A percentile compares a stretch with the other conserved stretches of the same genome.
These are phyloP conservation scores for Pseudomyrmex dendroicus DNA, from an alignment of 1,140 invertebrate genomes.

Conservation along the genomic window DNA sequence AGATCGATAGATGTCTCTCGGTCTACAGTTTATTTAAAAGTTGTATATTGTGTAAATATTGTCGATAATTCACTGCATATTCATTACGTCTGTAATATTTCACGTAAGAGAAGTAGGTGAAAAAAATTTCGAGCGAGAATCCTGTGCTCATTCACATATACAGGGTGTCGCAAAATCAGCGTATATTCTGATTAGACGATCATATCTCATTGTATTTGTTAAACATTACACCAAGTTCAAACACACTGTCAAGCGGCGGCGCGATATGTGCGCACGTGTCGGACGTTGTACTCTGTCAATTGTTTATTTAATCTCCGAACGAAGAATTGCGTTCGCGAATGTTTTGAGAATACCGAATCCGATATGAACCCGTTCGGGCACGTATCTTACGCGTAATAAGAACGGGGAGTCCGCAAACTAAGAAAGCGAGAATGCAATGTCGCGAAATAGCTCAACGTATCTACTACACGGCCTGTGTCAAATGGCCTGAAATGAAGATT, in stretches of 20 bases:
- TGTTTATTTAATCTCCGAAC: not conserved
- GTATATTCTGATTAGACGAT: not conserved
- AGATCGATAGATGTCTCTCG: too few species aligned
- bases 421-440: constrained; percentile 68
- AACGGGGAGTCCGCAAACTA: constrained; percentile 46
- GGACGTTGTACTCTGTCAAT: constrained; percentile 15
- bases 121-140: not conserved
- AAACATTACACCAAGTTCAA: not conserved
- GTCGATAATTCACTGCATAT: too few species aligned
- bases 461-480: constrained; percentile 64
- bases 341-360: constrained; percentile 30
- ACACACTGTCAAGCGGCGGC: not conserved
- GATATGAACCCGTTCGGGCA: constrained; percentile 6
- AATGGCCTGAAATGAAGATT: constrained; percentile 63
- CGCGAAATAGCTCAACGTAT: constrained; percentile 68
- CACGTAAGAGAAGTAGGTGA: not conserved
- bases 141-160: not conserved
- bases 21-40: too few species aligned
- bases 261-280: not conserved
- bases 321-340: not conserved
- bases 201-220: not conserved
- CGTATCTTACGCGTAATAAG: too few species aligned
- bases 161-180: constrained; percentile 6
- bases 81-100: not conserved
- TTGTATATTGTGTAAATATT: too few species aligned